Percentiles rank a stretch among this genome's conserved stretches.
phyloP scores from a whole-genome alignment of 2,113 vertebrate genomes.

The Sapayoa aenigma region DNA sequence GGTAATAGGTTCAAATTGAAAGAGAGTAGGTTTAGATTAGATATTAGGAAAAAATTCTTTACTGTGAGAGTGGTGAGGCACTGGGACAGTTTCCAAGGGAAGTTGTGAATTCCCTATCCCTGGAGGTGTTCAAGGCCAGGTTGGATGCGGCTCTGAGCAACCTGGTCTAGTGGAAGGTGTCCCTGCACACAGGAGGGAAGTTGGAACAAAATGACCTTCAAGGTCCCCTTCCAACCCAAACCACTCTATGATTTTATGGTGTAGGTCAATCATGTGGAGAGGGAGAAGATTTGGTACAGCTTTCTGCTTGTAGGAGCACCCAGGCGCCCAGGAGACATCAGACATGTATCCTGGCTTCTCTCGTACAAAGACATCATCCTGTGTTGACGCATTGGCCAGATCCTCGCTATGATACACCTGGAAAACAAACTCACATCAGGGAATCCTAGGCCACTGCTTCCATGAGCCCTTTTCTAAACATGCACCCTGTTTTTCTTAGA shows the following conservation, averaged over 20 bases:
- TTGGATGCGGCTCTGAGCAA: background rate
- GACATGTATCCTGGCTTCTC: background rate
- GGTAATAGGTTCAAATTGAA: background rate
- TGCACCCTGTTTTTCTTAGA: background rate
- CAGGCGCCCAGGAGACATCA: background rate
- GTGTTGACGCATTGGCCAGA: background rate
- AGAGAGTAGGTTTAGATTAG: background rate
- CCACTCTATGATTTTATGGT: background rate
- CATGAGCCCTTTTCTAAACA: background rate
- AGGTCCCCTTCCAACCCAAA: background rate
- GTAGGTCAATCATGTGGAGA: background rate
- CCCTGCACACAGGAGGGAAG: background rate
- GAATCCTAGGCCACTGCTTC: background rate
- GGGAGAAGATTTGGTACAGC: background rate
- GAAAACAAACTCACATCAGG: background rate
- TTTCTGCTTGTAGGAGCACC: background rate
- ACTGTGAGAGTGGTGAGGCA: background rate
- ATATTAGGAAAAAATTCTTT: background rate
- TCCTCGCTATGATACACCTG: background rate
- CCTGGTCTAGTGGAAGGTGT: background rate
- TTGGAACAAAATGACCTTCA: background rate
- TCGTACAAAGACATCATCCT: background rate
- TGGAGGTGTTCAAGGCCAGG: background rate
- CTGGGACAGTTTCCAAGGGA: background rate
- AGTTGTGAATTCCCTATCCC: background rate